Conservation (phyloP, 1,140 invertebrate genomes). For the Ceratoteleas bidentatus region DNA sequence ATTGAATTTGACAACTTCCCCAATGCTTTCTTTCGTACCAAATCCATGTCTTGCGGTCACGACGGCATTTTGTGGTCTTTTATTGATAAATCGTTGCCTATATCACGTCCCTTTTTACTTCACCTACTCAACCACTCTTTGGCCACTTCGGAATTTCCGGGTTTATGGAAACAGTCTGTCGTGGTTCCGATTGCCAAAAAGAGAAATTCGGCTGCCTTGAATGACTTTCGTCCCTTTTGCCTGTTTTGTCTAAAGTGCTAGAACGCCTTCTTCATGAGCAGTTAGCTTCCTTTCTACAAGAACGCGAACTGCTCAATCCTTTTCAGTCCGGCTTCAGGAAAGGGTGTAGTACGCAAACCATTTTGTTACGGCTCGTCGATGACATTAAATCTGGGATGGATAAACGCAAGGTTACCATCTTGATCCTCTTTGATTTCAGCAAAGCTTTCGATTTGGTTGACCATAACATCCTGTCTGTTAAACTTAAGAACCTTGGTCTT, state of each 20-base stretch:
- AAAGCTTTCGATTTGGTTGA: too few relatives aligned
- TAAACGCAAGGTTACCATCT: too few relatives aligned
- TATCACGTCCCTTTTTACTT: not conserved
- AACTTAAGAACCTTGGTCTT: too few relatives aligned
- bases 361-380: too few relatives aligned
- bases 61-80: not conserved
- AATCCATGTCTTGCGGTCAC: not conserved
- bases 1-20: not conserved
- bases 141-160: not conserved
- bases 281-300: too few relatives aligned
- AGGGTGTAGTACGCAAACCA: too few relatives aligned
- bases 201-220: not conserved
- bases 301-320: too few relatives aligned
- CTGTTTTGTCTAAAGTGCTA: constrained; percentile 31
- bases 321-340: too few relatives aligned
- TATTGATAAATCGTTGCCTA: not conserved
- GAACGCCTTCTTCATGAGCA: too few relatives aligned
- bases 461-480: too few relatives aligned
- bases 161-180: not conserved
- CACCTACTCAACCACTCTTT: not conserved
- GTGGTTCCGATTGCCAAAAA: not conserved
- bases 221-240: not conserved
- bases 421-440: too few relatives aligned
- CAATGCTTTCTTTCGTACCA: not conserved
- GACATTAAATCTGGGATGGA: too few relatives aligned